A percentile compares a stretch with the other conserved stretches of the same genome.
phyloP scores from a whole-genome alignment of 2,888 invertebrate genomes.

The Calliopum simillimum region DNA sequence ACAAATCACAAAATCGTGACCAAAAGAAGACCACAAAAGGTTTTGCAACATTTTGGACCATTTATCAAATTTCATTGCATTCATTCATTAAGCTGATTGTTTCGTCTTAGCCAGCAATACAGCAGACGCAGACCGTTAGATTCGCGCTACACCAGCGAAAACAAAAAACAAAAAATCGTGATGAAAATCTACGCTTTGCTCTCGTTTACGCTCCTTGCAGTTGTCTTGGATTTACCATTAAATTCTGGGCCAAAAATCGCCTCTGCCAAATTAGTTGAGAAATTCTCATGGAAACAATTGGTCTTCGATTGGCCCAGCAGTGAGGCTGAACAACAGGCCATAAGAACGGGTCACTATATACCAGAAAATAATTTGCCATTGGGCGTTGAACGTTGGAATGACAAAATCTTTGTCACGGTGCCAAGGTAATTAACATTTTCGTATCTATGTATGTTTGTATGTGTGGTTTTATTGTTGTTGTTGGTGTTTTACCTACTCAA shows the following conservation, averaged over 20 bases:
- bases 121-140: no score
- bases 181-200: conserved; percentile 19
- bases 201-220: background rate
- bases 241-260: conserved; percentile 39
- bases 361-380: conserved; percentile 77
- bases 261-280: conserved; percentile 71
- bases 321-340: conserved; percentile 72
- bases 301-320: conserved; percentile 76
- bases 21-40: background rate
- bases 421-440: conserved; percentile 69
- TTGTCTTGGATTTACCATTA: conserved; percentile 29
- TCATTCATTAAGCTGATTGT: no score
- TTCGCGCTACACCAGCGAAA: background rate
- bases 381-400: conserved; percentile 78
- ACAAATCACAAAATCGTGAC: background rate
- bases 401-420: conserved; percentile 78
- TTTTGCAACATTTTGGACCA: no score
- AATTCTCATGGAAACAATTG: conserved; percentile 78
- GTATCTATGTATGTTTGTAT: conserved; percentile 25
- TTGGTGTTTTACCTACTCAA: no score
- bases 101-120: no score
- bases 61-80: no score
- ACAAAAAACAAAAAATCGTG: conserved; percentile 9
- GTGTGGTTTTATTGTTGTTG: conserved; percentile 9
- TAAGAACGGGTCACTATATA: conserved; percentile 73